Base-by-base conservation (phyloP, 1,140 invertebrate genomes). In the Drosophila repleta region DNA sequence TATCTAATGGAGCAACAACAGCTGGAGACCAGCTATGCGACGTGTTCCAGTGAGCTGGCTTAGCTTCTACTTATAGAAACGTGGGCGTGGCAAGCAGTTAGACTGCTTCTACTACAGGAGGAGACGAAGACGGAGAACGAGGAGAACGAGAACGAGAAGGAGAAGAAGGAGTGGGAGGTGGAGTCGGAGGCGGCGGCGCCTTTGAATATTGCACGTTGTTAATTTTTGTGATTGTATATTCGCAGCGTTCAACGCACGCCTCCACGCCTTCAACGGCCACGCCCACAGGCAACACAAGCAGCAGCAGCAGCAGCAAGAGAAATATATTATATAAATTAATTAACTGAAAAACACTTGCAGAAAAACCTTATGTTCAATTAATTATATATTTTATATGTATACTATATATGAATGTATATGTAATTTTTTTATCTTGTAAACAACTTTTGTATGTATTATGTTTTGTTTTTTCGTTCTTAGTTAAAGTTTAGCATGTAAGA, bases 171-270 rank as follows among this genome's bases (percentile, higher is more conserved):
- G 32, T 35, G 32, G 32, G 32, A 35, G 32, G 32, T 35, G 32
- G 32, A 35, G 32, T 35, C 11, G 45, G 45, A 46, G 18, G 45
- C 53, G 61, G 21, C 62, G 74, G 48, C 65, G 53, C 65, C 68
- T 52, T 81, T 66, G 88, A 90, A 90, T 90, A 90, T 90, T 90
- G 87, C 87, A 90, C 88, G 87, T 90, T 89, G 87, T 90, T 90
- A 90, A 83, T 90, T 90, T 90, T 90, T 90, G 87, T 90, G 87
- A 90, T 90, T 90, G 87, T 90, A 90, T 90, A 90, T 90, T 90
- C 88, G 10, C 53, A 57, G 56, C 72, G 69, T 85, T 63, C 7
- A 21, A 58, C 48, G 67, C 52, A 82, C 49, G 41, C 45, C 45
- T 46, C 20, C 32, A 35, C 35, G 39, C 45, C 45, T 46, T 21